Conservation (phyloP, 2,797 vertebrate genomes). For the Antennarius maculatus region DNA sequence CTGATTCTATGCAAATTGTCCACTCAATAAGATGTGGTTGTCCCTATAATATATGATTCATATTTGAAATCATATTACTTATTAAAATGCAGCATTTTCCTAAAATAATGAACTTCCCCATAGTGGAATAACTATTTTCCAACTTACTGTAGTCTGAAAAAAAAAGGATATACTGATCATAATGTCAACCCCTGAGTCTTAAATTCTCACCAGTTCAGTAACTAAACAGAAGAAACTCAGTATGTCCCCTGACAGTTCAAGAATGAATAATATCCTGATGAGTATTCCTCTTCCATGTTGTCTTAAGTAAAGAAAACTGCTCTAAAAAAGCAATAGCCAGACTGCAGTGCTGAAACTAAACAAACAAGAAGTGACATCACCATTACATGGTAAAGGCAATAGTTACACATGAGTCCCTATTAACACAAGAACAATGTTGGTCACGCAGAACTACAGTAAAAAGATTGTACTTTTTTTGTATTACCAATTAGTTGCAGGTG, state of each 20-base stretch:
- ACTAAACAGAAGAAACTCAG: constrained; percentile 52
- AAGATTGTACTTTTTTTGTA: constrained; percentile 61
- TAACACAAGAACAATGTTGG: constrained; percentile 19
- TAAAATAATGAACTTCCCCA: constrained; percentile 36
- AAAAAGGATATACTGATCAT: constrained; percentile 36
- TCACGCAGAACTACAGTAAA: constrained; percentile 12
- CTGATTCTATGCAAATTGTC: too few species aligned
- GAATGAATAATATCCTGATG: constrained; percentile 68
- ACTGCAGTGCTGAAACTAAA: constrained; percentile 52
- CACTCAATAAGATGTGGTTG: not conserved
- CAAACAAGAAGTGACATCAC: constrained; percentile 55
- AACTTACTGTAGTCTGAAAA: constrained; percentile 34
- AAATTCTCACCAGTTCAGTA: constrained; percentile 59
- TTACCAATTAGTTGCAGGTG: constrained; percentile 56
- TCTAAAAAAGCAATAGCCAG: constrained; percentile 47
- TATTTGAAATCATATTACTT: constrained; percentile 1
- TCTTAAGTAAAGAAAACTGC: constrained; percentile 53
- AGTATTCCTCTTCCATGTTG: constrained; percentile 59
- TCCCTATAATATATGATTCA: not conserved
- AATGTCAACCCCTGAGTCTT: constrained; percentile 52
- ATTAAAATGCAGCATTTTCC: constrained; percentile 2
- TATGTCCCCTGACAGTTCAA: constrained; percentile 57
- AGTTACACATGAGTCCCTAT: constrained; percentile 1
- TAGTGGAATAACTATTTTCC: constrained; percentile 34
- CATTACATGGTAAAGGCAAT: constrained; percentile 16